These are phyloP conservation scores for Lanistes nyassanus DNA, from an alignment of 1,140 invertebrate genomes.

Conservation along the genomic window DNA sequence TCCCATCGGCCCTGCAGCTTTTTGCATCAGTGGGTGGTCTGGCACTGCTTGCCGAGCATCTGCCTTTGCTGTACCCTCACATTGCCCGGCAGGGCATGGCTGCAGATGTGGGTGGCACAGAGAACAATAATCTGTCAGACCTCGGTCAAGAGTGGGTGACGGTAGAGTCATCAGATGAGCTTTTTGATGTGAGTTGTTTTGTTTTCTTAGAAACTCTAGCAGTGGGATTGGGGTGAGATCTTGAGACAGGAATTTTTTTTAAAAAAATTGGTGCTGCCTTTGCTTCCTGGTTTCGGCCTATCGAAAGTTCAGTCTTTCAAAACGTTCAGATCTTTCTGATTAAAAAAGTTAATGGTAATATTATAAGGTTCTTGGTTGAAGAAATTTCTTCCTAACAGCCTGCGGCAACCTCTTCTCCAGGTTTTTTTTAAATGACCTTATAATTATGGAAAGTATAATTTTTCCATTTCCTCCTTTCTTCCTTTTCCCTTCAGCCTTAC, in stretches of 20 bases:
- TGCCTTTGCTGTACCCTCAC: conserved; percentile 88
- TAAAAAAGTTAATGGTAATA: no score
- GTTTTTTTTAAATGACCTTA: no score
- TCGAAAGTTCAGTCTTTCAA: no score
- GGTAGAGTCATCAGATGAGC: conserved; percentile 74
- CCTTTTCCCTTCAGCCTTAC: conserved; percentile 44
- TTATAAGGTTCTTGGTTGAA: no score
- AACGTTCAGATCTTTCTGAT: not conserved
- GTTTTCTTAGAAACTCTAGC: not conserved
- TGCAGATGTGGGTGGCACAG: conserved; percentile 42
- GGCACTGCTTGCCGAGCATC: conserved; percentile 84
- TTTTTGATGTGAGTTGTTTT: conserved; percentile 73
- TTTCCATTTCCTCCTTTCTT: not conserved
- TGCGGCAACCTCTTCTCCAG: no score
- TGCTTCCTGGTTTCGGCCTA: not conserved
- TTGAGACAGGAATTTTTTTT: not conserved
- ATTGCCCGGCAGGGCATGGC: conserved; percentile 66
- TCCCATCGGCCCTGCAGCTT: conserved; percentile 79
- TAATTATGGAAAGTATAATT: no score
- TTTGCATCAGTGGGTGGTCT: conserved; percentile 89
- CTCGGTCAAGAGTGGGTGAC: conserved; percentile 82
- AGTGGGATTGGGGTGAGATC: not conserved
- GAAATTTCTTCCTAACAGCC: no score
- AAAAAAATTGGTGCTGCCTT: not conserved
- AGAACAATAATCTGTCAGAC: conserved; percentile 43